phyloP scores from a whole-genome alignment of 2,888 invertebrate genomes.

The Epirrhoe tristata region DNA sequence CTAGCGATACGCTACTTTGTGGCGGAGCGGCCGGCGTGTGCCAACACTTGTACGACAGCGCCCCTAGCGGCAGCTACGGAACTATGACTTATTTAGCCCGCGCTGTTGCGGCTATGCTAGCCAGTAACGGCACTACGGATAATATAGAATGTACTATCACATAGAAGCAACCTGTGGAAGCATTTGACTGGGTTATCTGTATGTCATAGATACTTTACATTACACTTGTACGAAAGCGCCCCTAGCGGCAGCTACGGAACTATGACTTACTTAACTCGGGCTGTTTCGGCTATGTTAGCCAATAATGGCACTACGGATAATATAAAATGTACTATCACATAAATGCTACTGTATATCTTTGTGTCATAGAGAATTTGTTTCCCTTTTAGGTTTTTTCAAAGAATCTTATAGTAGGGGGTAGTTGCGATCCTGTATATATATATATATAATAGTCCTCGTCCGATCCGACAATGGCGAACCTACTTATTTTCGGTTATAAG shows the following conservation, averaged over 20 bases:
- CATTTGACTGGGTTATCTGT: too few species aligned
- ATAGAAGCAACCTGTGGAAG: constrained; percentile 55
- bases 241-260: constrained; percentile 99
- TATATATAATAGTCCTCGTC: too few species aligned
- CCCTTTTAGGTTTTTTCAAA: too few species aligned
- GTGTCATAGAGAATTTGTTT: too few species aligned
- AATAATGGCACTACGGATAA: constrained; percentile 63
- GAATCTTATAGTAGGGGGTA: too few species aligned
- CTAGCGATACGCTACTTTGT: constrained; percentile 90
- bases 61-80: constrained; percentile 98
- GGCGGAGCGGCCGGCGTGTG: constrained; percentile 98
- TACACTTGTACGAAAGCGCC: constrained; percentile 98
- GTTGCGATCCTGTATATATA: too few species aligned
- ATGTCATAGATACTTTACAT: too few species aligned
- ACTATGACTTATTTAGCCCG: constrained; percentile 98
- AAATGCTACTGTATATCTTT: too few species aligned
- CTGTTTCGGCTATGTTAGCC: constrained; percentile 89
- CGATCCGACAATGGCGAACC: too few species aligned
- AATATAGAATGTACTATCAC: constrained; percentile 91
- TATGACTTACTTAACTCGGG: constrained; percentile 97
- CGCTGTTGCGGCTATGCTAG: constrained; percentile 90
- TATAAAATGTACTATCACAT: constrained; percentile 88
- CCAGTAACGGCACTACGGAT: constrained; percentile 64
- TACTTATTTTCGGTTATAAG: too few species aligned
- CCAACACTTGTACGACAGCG: constrained; percentile 98